A percentile compares a stretch with the other conserved stretches of the same genome.
phyloP scores from a whole-genome alignment of 2,113 vertebrate species.

The Zosterops borbonicus region DNA sequence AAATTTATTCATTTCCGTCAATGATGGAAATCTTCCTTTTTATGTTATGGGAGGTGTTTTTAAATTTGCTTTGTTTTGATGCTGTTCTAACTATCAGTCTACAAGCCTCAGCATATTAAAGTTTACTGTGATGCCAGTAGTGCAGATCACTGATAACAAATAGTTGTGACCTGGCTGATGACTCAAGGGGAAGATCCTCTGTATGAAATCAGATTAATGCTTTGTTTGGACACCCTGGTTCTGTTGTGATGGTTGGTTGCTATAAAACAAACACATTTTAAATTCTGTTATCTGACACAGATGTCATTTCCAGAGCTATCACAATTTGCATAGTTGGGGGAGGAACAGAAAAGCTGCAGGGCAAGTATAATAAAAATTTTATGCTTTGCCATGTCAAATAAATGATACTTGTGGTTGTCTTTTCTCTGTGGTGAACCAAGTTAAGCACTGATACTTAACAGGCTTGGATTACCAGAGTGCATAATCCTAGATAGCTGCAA shows the following conservation, averaged over 20 bases:
- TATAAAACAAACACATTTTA: not conserved
- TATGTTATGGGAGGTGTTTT: not conserved
- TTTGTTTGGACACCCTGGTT: not conserved
- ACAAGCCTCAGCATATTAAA: not conserved
- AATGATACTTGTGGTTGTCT: not conserved
- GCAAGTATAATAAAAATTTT: not conserved
- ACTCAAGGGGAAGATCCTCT: not conserved
- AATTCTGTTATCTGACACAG: not conserved
- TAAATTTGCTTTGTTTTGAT: not conserved
- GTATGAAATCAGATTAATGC: not conserved
- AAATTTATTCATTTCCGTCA: not conserved
- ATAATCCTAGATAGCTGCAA: not conserved
- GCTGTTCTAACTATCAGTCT: not conserved
- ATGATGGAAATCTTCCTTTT: not conserved
- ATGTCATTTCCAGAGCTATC: not conserved
- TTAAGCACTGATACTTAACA: not conserved
- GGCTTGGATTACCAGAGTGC: not conserved
- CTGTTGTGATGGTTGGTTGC: not conserved
- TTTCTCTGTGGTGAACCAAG: not conserved
- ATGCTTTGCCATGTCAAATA: not conserved
- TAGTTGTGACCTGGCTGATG: not conserved
- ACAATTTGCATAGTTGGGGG: not conserved
- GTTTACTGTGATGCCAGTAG: not conserved
- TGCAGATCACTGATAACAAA: not conserved
- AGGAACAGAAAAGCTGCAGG: not conserved